phyloP scores from a whole-genome alignment of 2,797 vertebrate genomes.

The Alcedo atthis region DNA sequence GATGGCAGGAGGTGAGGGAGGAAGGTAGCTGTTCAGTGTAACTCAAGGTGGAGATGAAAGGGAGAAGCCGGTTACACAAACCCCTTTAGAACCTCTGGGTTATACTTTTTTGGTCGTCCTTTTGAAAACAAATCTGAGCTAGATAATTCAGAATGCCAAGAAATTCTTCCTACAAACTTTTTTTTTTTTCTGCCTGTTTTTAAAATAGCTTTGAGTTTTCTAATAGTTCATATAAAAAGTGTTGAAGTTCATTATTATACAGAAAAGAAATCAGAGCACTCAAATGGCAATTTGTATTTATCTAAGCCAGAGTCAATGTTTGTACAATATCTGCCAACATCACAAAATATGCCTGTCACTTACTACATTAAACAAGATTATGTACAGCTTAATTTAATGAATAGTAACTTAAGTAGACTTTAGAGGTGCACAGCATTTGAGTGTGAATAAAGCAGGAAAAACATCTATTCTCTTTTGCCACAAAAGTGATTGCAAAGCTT shows the following conservation, averaged over 20 bases:
- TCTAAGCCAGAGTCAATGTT: slow-evolving; percentile 70
- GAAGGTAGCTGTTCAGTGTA: background rate
- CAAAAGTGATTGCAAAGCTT: slow-evolving; percentile 61
- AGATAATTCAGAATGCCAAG: slow-evolving; percentile 35
- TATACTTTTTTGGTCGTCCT: slow-evolving; percentile 12
- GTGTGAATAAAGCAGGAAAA: slow-evolving; percentile 54
- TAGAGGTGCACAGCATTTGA: slow-evolving; percentile 7
- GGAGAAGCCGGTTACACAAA: slow-evolving; percentile 19
- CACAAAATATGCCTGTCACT: slow-evolving; percentile 72
- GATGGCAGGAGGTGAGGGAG: background rate
- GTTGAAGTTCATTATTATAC: slow-evolving; percentile 38
- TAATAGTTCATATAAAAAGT: slow-evolving; percentile 28
- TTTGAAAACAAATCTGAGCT: slow-evolving; percentile 26
- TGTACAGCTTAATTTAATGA: slow-evolving; percentile 69
- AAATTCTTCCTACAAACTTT: slow-evolving; percentile 35
- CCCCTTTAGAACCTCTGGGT: background rate
- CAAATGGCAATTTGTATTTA: slow-evolving; percentile 67
- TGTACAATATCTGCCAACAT: slow-evolving; percentile 64
- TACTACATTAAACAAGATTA: slow-evolving; percentile 64
- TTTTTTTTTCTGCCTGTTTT: background rate
- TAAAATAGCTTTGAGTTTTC: background rate
- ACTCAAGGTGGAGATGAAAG: slow-evolving; percentile 23
- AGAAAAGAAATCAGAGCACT: slow-evolving; percentile 39
- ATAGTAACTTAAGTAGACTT: slow-evolving; percentile 45
- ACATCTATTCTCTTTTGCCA: slow-evolving; percentile 54